These are phyloP conservation scores for Melospiza melodia DNA, from an alignment of 2,113 vertebrate species.

Conservation along the genomic window DNA sequence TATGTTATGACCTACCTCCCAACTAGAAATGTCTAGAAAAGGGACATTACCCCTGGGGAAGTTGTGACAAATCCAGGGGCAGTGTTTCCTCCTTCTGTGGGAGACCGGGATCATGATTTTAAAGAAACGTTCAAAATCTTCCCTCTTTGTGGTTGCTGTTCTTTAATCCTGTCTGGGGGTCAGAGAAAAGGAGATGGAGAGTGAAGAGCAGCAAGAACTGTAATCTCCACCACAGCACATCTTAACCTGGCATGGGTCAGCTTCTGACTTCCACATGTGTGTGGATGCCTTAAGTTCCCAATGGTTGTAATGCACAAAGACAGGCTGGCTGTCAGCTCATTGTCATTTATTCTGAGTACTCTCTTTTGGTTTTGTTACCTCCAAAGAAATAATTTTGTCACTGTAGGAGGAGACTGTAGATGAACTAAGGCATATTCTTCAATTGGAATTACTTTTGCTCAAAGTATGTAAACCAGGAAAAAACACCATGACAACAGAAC, in stretches of 20 bases:
- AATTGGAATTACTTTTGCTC: not conserved
- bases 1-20: not conserved
- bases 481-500: not conserved
- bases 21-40: not conserved
- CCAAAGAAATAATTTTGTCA: not conserved
- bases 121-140: not conserved
- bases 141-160: not conserved
- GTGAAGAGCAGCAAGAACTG: not conserved
- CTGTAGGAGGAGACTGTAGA: not conserved
- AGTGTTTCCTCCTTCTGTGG: not conserved
- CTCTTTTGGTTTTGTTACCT: not conserved
- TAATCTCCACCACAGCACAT: not conserved
- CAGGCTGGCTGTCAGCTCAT: not conserved
- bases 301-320: not conserved
- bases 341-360: not conserved
- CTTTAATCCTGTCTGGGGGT: not conserved
- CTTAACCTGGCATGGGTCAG: not conserved
- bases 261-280: not conserved
- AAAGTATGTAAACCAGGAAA: not conserved
- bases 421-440: not conserved
- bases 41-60: not conserved
- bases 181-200: not conserved
- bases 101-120: rapidly evolving
- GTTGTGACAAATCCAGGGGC: not conserved
- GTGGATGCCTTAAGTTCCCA: not conserved